Percentiles rank a stretch among this genome's conserved stretches.
phyloP scores from a whole-genome alignment of 2,888 invertebrate genomes.

The Xiphydria camelus region DNA sequence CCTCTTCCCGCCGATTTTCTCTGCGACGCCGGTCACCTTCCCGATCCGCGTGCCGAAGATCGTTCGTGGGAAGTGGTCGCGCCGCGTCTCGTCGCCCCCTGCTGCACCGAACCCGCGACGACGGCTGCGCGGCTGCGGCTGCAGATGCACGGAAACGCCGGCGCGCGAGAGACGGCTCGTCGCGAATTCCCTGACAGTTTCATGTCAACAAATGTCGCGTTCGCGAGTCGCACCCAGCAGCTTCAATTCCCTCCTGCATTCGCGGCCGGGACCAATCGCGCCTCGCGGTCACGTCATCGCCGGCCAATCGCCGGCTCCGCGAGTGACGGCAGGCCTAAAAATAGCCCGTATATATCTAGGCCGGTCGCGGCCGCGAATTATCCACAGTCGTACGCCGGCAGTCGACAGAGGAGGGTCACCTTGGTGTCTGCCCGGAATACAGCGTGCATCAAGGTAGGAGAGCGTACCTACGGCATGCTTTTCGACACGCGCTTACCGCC shows the following conservation, averaged over 20 bases:
- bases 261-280: slow-evolving; percentile 35
- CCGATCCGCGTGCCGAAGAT: too few species aligned
- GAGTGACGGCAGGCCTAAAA: slow-evolving; percentile 52
- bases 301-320: slow-evolving; percentile 35
- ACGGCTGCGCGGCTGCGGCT: background rate
- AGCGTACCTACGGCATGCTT: slow-evolving; percentile 14
- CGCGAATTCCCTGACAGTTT: slow-evolving; percentile 44
- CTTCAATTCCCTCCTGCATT: slow-evolving; percentile 33
- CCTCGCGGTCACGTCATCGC: slow-evolving; percentile 36
- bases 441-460: slow-evolving; percentile 15
- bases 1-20: too few species aligned
- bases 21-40: too few species aligned
- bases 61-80: too few species aligned
- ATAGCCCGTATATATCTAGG: slow-evolving; percentile 55
- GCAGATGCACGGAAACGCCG: background rate
- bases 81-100: too few species aligned
- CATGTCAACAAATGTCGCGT: slow-evolving; percentile 52
- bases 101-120: too few species aligned
- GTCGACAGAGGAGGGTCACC: slow-evolving; percentile 40
- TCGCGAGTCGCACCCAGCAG: slow-evolving; percentile 28
- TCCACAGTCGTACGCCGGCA: slow-evolving; percentile 56
- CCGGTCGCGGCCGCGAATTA: slow-evolving; percentile 51
- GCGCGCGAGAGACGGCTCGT: slow-evolving; percentile 1
- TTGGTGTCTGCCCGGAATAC: slow-evolving; percentile 10
- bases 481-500: slow-evolving; percentile 3